These are phyloP conservation scores for Condylura cristata DNA, from an alignment of 2,113 vertebrate species.

Conservation along the genomic window DNA sequence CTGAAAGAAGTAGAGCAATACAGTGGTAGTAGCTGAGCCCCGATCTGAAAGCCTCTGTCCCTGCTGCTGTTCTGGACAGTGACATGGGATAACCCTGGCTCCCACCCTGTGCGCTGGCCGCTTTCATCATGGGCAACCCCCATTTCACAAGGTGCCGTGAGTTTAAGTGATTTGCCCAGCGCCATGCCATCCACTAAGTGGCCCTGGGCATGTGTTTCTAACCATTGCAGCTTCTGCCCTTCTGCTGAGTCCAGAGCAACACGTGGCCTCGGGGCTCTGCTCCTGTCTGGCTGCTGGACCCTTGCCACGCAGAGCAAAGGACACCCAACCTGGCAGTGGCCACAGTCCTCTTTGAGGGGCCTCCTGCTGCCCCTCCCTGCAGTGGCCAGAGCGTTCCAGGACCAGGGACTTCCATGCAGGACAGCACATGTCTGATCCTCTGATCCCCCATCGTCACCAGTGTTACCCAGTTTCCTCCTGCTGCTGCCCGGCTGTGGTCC, in stretches of 20 bases:
- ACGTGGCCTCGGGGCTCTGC: fast-evolving
- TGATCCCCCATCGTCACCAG: too few species aligned
- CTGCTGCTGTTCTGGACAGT: fast-evolving
- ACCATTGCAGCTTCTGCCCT: fast-evolving
- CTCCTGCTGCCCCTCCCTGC: background rate
- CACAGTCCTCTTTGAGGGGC: background rate
- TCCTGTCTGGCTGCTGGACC: background rate
- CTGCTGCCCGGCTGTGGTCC: too few species aligned
- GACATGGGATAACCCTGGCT: too few species aligned
- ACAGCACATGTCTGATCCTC: background rate
- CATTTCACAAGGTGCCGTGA: background rate
- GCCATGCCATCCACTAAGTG: too few species aligned
- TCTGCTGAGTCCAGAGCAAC: background rate
- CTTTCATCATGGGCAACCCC: background rate
- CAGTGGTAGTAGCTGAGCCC: background rate
- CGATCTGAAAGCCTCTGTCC: background rate
- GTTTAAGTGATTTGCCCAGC: background rate
- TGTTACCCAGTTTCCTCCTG: background rate
- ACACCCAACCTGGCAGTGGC: background rate
- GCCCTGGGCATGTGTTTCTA: background rate
- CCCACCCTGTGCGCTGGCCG: background rate
- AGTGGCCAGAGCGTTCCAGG: too few species aligned
- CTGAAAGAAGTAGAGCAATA: background rate
- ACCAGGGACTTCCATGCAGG: background rate
- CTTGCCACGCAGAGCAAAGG: background rate